Base-by-base conservation (phyloP, 2,797 vertebrate species). In the Etheostoma perlongum region DNA sequence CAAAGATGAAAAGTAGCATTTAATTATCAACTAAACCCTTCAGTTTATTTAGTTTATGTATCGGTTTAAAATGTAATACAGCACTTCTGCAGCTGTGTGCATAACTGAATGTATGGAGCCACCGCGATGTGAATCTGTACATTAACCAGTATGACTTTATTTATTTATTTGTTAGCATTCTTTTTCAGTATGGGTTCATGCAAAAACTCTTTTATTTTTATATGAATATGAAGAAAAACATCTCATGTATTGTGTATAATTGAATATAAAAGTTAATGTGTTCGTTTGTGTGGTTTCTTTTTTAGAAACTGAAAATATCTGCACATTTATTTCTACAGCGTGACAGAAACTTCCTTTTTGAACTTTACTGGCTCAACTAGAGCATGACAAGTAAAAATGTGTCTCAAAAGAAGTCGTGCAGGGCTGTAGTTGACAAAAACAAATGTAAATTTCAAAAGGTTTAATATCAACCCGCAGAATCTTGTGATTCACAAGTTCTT, bases 201-300 rank as follows among this genome's bases (percentile, higher is more conserved):
- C 42, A 71, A 81, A 79, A 64, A 10, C 30, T 78, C 1, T 62
- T 81, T 86, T 90, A 85, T 88, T 92, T 93, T 92, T 90, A 60
- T 91, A 90, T 73, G 11, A 85, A 77, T 82, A 33, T 12, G 1
- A 30, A 7, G n/a, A 25, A 67, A 53, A 36, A 27, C 15, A 44
- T 25, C 4, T 23, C 42, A 30, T 60, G 60, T 71, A 6, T 44
- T 2, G 48, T 76, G 53, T 53, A 30, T 60, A 49, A 49, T 2
- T 75, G 36, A 70, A 60, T 72, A 76, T 55, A 75, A 85, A 83
- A 60, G 55, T 40, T 46, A 2, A 30, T 4, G 21, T 85, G 40
- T 82, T 9, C 0, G 5, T 40, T 15, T 19, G 52, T 60, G 16
- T 33, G 36, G 18, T 53, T 62, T 74, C 2, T 49, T 27, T 48